Percentiles rank a stretch among this genome's conserved stretches.
These are phyloP conservation scores for Iphiclides podalirius DNA, from an alignment of 2,888 invertebrate genomes.

Conservation along the genomic window DNA sequence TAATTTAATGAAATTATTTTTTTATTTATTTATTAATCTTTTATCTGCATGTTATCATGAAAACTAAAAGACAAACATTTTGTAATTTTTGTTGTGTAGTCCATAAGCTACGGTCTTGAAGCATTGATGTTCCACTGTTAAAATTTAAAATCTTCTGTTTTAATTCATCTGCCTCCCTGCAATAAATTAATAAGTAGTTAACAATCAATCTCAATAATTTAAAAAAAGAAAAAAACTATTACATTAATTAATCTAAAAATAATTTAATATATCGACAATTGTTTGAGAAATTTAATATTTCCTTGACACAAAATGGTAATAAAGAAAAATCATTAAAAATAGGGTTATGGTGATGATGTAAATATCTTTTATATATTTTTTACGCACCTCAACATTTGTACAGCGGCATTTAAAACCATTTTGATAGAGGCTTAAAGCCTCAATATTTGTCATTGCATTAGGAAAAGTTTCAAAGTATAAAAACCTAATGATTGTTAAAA, in stretches of 20 bases:
- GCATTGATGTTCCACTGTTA: conserved; percentile 77
- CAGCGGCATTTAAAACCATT: conserved; percentile 88
- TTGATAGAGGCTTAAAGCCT: conserved; percentile 76
- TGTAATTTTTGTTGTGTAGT: conserved; percentile 69
- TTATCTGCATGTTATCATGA: too few species aligned
- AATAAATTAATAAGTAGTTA: too few species aligned
- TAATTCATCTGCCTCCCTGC: conserved; percentile 86
- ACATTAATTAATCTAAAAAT: too few species aligned
- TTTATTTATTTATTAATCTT: too few species aligned
- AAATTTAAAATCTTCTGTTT: conserved; percentile 84
- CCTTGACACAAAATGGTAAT: neutral
- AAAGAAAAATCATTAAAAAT: conserved; percentile 2
- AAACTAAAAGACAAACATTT: conserved; percentile 47
- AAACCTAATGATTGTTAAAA: conserved; percentile 50
- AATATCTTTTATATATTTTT: conserved; percentile 15
- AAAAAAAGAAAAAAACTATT: too few species aligned
- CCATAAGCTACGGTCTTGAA: conserved; percentile 69
- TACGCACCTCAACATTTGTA: conserved; percentile 86
- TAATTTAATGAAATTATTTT: neutral
- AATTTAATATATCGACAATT: too few species aligned
- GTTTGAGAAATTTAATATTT: neutral
- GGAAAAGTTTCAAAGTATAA: conserved; percentile 39
- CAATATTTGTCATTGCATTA: conserved; percentile 73
- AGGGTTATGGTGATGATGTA: conserved; percentile 19
- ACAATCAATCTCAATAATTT: too few species aligned